Conservation (phyloP, 2,797 vertebrate genomes). For the Neostethus bicornis region DNA sequence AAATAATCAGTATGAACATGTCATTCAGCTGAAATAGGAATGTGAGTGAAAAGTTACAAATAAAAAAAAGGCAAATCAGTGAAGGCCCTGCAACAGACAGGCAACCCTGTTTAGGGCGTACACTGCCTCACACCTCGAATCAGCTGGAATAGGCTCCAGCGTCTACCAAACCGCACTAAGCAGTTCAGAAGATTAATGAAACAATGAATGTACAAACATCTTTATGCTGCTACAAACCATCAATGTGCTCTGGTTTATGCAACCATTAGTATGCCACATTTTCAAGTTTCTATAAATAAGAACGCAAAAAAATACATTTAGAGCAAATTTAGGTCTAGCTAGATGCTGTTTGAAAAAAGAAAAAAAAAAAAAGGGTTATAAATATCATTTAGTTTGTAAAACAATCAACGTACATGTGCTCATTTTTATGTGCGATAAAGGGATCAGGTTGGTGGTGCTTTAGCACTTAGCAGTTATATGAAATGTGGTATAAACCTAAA, state of each 20-base stretch:
- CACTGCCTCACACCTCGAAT: too few species aligned
- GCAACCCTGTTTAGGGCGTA: too few species aligned
- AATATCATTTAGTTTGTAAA: constrained; percentile 36
- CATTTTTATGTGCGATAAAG: constrained; percentile 52
- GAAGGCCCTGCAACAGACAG: too few species aligned
- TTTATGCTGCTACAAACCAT: constrained; percentile 10
- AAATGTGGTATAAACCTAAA: neutral
- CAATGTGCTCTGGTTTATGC: constrained; percentile 6
- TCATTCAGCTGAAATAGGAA: constrained; percentile 19
- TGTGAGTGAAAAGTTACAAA: too few species aligned
- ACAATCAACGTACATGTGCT: constrained; percentile 35
- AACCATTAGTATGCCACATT: neutral
- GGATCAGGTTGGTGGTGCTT: constrained; percentile 28
- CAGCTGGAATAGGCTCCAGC: constrained; percentile 7
- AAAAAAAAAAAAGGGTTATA: too few species aligned
- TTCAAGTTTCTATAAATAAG: neutral
- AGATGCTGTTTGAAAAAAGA: constrained; percentile 4
- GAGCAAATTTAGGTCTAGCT: neutral
- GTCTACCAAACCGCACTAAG: too few species aligned
- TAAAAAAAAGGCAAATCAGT: too few species aligned
- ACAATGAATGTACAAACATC: neutral
- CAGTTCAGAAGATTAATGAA: too few species aligned
- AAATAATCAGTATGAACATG: constrained; percentile 19
- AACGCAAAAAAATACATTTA: neutral
- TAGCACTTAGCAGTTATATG: constrained; percentile 10